These are phyloP conservation scores for Stigmatopora argus DNA, from an alignment of 2,113 vertebrate genomes.

Conservation along the genomic window DNA sequence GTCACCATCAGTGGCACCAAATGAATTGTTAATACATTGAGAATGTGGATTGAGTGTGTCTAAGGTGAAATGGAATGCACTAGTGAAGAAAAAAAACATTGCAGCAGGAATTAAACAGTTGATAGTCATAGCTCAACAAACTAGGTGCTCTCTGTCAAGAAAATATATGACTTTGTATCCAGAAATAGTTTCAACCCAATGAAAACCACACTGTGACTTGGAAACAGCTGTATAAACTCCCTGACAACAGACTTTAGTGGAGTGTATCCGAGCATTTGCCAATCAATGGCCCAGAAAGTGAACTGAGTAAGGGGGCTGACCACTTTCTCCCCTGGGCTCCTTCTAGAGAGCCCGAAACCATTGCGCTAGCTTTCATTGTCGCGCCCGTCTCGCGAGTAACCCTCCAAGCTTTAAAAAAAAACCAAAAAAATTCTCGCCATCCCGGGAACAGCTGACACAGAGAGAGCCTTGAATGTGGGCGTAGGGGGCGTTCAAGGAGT, in stretches of 20 bases:
- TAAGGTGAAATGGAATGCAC: not conserved
- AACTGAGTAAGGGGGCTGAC: constrained; percentile 46
- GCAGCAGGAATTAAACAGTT: not conserved
- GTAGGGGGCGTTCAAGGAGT: constrained; percentile 71
- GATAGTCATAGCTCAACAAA: not conserved
- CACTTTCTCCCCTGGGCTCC: constrained; percentile 51
- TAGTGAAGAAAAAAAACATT: no score
- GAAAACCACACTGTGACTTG: not conserved
- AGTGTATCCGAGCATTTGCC: constrained; percentile 46
- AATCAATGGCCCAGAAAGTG: constrained; percentile 66
- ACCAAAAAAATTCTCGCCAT: constrained; percentile 76
- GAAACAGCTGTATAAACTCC: constrained; percentile 11
- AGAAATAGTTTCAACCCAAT: not conserved
- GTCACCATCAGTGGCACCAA: no score
- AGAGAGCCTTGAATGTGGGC: constrained; percentile 73
- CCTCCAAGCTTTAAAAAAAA: constrained; percentile 78
- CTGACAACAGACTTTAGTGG: constrained; percentile 35
- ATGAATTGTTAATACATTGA: not conserved
- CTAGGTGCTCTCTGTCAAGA: no score
- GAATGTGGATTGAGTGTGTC: not conserved
- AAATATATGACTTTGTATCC: not conserved
- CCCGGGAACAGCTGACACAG: constrained; percentile 78
- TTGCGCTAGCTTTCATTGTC: constrained; percentile 65
- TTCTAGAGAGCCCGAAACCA: constrained; percentile 63
- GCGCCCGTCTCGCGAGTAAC: constrained; percentile 66